Conservation (phyloP, 2,113 vertebrate species). For the Struthio camelus region DNA sequence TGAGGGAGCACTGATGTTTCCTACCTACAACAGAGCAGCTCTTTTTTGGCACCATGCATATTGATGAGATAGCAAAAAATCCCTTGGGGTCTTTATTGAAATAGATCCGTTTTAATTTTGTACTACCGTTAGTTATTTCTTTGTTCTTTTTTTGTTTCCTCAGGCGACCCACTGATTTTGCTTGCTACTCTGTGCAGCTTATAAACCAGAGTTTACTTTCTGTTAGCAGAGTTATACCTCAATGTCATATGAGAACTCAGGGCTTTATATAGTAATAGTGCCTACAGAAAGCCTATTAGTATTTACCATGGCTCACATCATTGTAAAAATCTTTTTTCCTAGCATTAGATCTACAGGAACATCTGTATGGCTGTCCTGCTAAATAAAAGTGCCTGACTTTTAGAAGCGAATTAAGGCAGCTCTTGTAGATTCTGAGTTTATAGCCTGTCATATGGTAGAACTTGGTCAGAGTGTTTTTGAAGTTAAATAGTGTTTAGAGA, state of each 20-base stretch:
- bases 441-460: constrained; percentile 48
- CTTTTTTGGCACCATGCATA: neutral
- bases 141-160: neutral
- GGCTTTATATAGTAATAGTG: neutral
- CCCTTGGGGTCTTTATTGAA: neutral
- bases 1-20: neutral
- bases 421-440: constrained; percentile 43
- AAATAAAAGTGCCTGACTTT: constrained; percentile 46
- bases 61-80: neutral
- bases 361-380: constrained; percentile 9
- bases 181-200: neutral
- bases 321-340: neutral
- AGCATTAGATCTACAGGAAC: neutral
- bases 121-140: neutral
- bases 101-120: neutral
- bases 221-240: neutral
- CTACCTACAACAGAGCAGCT: neutral
- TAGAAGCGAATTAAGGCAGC: constrained; percentile 34
- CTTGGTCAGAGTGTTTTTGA: constrained; percentile 56
- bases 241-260: neutral
- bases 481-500: constrained; percentile 46
- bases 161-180: neutral
- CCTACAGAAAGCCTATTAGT: constrained; percentile 29
- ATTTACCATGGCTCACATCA: neutral
- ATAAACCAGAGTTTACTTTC: neutral